These are phyloP conservation scores for Fregetta grallaria DNA, from an alignment of 2,113 vertebrate species.

Conservation along the genomic window DNA sequence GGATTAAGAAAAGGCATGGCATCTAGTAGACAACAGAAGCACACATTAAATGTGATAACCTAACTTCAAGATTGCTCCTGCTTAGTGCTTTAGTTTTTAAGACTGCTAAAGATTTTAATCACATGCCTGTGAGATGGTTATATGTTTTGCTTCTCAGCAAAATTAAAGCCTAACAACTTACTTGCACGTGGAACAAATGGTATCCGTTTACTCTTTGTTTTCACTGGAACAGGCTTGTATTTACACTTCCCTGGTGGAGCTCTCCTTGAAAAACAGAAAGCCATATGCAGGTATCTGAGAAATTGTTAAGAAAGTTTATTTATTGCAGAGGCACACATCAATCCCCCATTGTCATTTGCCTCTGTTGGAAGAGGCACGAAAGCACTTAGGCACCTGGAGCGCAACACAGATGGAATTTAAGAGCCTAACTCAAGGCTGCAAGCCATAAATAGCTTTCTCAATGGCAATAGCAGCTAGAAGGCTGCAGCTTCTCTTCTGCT, in stretches of 20 bases:
- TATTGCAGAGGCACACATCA: neutral
- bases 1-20: neutral
- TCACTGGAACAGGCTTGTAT: slow-evolving; percentile 75
- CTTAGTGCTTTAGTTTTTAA: neutral
- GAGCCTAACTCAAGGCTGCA: neutral
- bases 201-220: slow-evolving; percentile 78
- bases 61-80: neutral
- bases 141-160: neutral
- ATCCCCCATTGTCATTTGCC: neutral
- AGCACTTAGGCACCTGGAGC: neutral
- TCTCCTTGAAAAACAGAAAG: slow-evolving; percentile 73
- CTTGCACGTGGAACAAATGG: slow-evolving; percentile 76
- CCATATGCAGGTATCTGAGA: neutral
- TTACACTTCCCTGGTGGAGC: slow-evolving; percentile 85
- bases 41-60: neutral
- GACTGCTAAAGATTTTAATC: neutral
- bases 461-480: neutral
- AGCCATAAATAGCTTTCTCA: neutral
- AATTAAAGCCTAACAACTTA: slow-evolving; percentile 66
- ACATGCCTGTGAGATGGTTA: neutral
- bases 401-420: neutral
- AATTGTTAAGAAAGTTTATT: neutral
- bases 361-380: neutral
- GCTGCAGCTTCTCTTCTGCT: neutral
- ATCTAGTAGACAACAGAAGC: neutral